These are phyloP conservation scores for Tetragonula clypearis DNA, from an alignment of 1,140 invertebrate species.

Conservation along the genomic window DNA sequence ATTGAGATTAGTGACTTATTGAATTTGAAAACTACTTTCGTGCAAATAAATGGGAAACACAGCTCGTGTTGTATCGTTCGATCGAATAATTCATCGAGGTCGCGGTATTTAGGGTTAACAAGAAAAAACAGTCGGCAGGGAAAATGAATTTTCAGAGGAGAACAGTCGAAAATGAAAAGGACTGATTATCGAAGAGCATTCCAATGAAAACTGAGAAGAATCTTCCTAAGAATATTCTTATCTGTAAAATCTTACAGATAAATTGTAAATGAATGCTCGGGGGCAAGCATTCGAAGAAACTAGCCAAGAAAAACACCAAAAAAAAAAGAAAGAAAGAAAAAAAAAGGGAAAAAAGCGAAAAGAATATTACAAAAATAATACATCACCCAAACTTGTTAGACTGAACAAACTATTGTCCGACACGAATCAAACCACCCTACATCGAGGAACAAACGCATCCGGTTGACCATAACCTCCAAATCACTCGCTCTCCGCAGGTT, in stretches of 20 bases:
- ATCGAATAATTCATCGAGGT: too few relatives aligned
- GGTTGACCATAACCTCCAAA: background rate
- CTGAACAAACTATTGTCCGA: background rate
- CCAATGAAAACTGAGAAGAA: background rate
- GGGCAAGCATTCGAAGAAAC: background rate
- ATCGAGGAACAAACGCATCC: background rate
- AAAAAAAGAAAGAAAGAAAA: background rate
- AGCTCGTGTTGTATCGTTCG: too few relatives aligned
- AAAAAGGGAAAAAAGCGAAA: too few relatives aligned
- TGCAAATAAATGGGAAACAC: too few relatives aligned
- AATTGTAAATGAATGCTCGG: background rate
- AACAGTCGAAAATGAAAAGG: background rate
- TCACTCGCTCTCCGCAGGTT: background rate
- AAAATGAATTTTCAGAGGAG: background rate
- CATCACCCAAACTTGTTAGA: background rate
- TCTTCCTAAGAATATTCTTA: background rate
- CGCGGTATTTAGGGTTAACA: too few relatives aligned
- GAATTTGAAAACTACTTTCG: too few relatives aligned
- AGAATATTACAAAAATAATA: background rate
- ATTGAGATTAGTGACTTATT: too few relatives aligned
- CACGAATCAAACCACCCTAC: background rate
- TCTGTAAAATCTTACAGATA: background rate
- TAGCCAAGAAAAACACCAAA: background rate
- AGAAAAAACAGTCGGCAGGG: too few relatives aligned
- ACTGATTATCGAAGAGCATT: too few relatives aligned